phyloP scores from a whole-genome alignment of 1,140 invertebrate species.

The Gerris buenoi region DNA sequence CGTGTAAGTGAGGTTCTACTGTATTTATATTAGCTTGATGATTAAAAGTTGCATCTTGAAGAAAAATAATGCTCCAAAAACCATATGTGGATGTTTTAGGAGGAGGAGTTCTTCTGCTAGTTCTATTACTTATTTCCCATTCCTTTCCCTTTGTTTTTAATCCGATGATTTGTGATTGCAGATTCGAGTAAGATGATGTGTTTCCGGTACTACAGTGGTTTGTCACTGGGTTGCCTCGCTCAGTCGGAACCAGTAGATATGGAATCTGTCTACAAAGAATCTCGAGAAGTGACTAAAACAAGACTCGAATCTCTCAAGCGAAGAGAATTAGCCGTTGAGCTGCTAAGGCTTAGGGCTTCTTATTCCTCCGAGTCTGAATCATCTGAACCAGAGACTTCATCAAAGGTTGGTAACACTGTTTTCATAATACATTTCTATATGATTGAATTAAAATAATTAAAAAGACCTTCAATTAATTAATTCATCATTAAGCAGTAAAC shows the following conservation, averaged over 20 bases:
- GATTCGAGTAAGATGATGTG: slow-evolving; percentile 33
- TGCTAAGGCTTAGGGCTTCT: slow-evolving; percentile 12
- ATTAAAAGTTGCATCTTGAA: no score
- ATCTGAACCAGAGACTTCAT: slow-evolving; percentile 23
- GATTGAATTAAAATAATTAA: no score
- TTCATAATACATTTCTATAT: no score
- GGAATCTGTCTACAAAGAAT: slow-evolving; percentile 22
- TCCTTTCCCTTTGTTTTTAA: background rate
- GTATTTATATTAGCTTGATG: no score
- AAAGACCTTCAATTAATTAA: no score
- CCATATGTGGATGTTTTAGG: background rate
- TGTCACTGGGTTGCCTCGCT: slow-evolving; percentile 32
- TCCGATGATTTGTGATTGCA: slow-evolving; percentile 25
- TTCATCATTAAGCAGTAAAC: no score
- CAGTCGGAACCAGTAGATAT: slow-evolving; percentile 32
- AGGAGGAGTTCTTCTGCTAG: background rate
- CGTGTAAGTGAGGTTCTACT: no score
- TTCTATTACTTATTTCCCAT: background rate
- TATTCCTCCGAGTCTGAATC: slow-evolving; percentile 27
- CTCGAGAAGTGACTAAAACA: slow-evolving; percentile 11
- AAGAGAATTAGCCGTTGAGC: slow-evolving; percentile 16
- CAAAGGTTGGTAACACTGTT: slow-evolving; percentile 15
- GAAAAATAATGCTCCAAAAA: no score
- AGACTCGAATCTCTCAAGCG: slow-evolving; percentile 12
- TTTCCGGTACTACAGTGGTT: slow-evolving; percentile 35